Conservation (phyloP, 1,140 invertebrate species). For the Diachasmimorpha longicaudata region DNA sequence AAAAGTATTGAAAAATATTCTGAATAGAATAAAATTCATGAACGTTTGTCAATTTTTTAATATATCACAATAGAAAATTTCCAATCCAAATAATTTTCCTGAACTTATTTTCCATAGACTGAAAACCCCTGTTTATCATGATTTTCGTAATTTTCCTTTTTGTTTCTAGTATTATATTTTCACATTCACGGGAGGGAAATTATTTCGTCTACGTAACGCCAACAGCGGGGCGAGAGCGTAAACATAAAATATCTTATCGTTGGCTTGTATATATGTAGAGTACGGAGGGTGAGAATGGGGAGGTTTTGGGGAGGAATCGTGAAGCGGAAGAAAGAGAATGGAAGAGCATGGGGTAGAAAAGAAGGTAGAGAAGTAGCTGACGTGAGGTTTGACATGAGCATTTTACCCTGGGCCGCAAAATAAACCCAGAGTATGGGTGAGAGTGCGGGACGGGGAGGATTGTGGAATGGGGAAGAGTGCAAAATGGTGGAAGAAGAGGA, state of each 20-base stretch:
- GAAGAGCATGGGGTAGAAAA: not conserved
- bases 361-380: not conserved
- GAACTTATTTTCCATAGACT: no score
- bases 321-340: conserved; percentile 7
- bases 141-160: not conserved
- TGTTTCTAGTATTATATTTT: conserved; percentile 8
- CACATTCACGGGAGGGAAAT: conserved; percentile 10
- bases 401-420: conserved; percentile 19
- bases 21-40: not conserved
- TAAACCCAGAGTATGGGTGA: not conserved
- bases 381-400: conserved; percentile 27
- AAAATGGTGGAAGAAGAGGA: conserved; percentile 4
- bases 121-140: not conserved
- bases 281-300: not conserved
- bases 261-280: not conserved
- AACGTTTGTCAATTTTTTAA: no score
- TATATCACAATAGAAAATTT: no score
- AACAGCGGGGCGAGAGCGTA: conserved; percentile 9
- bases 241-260: conserved; percentile 29
- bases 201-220: conserved; percentile 18
- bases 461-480: not conserved
- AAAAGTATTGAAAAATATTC: not conserved
- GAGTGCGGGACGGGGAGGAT: not conserved
- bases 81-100: no score
- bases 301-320: not conserved